Percentiles rank a stretch among this genome's conserved stretches.
Evolutionary conservation across 2,797 vertebrate species (phyloP).

Genomic region (Falco columbarius): DNA sequence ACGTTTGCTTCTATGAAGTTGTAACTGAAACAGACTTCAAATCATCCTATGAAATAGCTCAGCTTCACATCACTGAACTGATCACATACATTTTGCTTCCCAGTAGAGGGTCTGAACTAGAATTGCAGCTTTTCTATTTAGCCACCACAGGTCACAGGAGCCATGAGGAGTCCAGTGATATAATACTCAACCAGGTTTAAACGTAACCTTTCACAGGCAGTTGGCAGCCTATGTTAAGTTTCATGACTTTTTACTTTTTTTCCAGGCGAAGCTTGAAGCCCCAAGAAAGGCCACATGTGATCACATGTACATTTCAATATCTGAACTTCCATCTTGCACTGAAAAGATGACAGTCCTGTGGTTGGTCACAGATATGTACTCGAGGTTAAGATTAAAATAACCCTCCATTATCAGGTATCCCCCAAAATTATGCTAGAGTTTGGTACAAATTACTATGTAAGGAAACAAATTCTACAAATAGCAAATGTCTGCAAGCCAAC

Average conservation of each 20-base stretch:
- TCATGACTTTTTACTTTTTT: not conserved
- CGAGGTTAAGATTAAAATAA: not conserved
- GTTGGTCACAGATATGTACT: not conserved
- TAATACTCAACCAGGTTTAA: not conserved
- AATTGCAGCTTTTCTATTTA: slow-evolving; percentile 10
- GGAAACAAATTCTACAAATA: not conserved
- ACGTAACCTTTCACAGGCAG: not conserved
- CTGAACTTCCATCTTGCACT: not conserved
- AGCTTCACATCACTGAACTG: not conserved
- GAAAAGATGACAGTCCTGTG: not conserved
- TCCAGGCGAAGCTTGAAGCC: not conserved
- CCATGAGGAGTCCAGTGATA: not conserved
- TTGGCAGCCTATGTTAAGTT: not conserved
- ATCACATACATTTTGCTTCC: slow-evolving; percentile 65
- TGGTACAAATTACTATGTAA: not conserved
- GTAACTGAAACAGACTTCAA: not conserved
- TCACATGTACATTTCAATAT: accelerated
- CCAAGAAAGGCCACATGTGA: not conserved
- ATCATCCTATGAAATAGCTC: not conserved
- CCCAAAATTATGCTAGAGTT: not conserved
- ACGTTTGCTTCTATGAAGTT: not conserved
- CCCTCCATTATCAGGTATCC: not conserved
- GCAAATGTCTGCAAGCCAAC: not conserved
- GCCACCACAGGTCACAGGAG: slow-evolving; percentile 73
- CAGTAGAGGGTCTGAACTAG: slow-evolving; percentile 77